Evolutionary conservation across 1,140 invertebrate species (phyloP), one percentile per base, ranked within the genome.

Genomic region (Trinorchestia longiramus): DNA sequence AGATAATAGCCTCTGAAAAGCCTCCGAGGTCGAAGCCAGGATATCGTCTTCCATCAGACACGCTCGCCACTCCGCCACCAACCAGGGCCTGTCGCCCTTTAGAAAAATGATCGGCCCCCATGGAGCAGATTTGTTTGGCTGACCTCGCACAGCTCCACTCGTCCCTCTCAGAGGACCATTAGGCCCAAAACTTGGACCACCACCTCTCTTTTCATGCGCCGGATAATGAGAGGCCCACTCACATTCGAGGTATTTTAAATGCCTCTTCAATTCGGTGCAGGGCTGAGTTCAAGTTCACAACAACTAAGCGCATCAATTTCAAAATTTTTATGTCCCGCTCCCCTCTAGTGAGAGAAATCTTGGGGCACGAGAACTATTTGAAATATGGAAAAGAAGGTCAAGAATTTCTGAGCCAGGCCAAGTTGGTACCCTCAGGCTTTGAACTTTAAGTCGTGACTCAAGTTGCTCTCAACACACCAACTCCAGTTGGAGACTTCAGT

Each of bases 61-160:
- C 62, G 15, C 11, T 28, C 62, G 3, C 62, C 62, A 77, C 28
- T 36, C 28, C 62, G 1, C 62, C 62, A n/a, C 62, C 62, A 77
- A 77, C 62, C 62, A 23, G 62, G 28, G 19, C 44, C 92, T 94
- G 92, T 94, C 92, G 43, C 40, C 6, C 92, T 19, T 11, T 47
- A 47, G 92, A 94, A 94, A 94, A 94, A 94, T 94, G 92, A 94
- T 94, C 92, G 40, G 92, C 44, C 36, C 92, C 44, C 36, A 11
- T 6, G 11, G 44, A 94, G 43, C 92, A 94, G 92, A 94, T 94
- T 94, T 94, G 92, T 47, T 94, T n/a, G 92, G 43, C 92, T 47
- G 17, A 36, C 43, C 44, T 47, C 3, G 44, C 6, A 6, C 92
- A 4, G 88, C 88, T 1, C 36, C 41, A 90, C 88, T 90, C 88